Base-by-base conservation (phyloP, 2,113 vertebrate species). In the Lethenteron camtschaticum region DNA sequence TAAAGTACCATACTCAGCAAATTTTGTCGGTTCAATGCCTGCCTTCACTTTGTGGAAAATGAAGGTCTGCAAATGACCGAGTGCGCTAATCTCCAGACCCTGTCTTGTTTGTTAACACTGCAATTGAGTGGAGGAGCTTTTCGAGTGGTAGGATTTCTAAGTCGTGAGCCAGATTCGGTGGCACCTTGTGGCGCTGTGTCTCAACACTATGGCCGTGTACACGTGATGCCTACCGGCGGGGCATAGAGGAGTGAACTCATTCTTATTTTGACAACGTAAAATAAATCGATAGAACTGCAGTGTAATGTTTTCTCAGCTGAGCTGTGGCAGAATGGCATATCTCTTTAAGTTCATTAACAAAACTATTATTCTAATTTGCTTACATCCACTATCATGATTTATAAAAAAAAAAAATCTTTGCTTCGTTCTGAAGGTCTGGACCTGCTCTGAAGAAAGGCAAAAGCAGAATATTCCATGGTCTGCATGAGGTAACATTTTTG, bases 361-460 rank as follows among this genome's bases (percentile, higher is more conserved):
- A 63, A 16, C 16, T 6, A 18, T 63, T 11, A 24, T 66, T n/a
- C 3, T n/a, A 14, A 66, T 6, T 12, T 1, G 57, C 14, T 70
- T 13, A 58, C 10, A 16, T 3, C 7, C 41, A 56, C 57, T 18
- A 56, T 12, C 9, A 9, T 20, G 11, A 13, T 16, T 11, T n/a
- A 55, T 14, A 41, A 18, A 4, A 12, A 7, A 7, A 41, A 41
- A 41, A 41, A 41, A 41, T 71, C 68, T 5, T 73, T 58, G 8
- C 14, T 68, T 11, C 70, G 58, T 57, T 72, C 72, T 80, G 71
- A 75, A 99, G 94, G 76, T 95, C 85, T 71, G 89, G 90, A 63
- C 84, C 90, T 69, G 75, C 83, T 9, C 78, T 95, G 72, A 96
- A 94, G 78, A 84, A 86, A 75, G 92, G 92, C 70, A 95, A 89